phyloP scores from a whole-genome alignment of 2,888 invertebrate species.

The Meandrusa payeni region DNA sequence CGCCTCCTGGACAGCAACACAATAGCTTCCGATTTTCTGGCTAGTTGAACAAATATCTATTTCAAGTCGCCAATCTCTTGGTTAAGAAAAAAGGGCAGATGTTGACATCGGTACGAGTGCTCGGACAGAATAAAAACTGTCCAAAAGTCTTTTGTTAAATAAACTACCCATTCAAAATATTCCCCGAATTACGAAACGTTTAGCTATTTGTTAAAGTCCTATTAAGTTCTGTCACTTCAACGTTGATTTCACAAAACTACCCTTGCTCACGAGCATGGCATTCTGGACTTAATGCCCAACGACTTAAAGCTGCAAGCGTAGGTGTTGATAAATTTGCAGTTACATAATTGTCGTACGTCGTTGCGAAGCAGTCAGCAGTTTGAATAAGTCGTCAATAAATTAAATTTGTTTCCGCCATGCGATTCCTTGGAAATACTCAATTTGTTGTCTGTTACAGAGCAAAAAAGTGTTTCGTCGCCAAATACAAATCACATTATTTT shows the following conservation, averaged over 20 bases:
- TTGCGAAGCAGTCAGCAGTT: constrained; percentile 60
- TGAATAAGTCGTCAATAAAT: constrained; percentile 77
- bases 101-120: constrained; percentile 61
- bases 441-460: constrained; percentile 66
- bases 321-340: constrained; percentile 36
- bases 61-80: constrained; percentile 59
- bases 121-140: constrained; percentile 58
- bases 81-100: constrained; percentile 69
- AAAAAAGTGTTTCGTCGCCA: constrained; percentile 41
- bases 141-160: constrained; percentile 59
- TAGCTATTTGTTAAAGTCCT: constrained; percentile 79
- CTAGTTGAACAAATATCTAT: constrained; percentile 76
- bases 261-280: constrained; percentile 21
- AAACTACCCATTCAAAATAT: constrained; percentile 72
- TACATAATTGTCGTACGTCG: constrained; percentile 68
- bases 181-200: constrained; percentile 77
- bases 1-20: constrained; percentile 51
- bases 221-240: constrained; percentile 74
- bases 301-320: constrained; percentile 29
- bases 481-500: constrained; percentile 48
- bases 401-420: constrained; percentile 77
- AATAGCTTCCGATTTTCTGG: constrained; percentile 75
- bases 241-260: constrained; percentile 46
- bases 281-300: constrained; percentile 32
- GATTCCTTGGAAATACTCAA: constrained; percentile 73